Percentiles rank a stretch among this genome's conserved stretches.
Conservation (phyloP, 1,140 invertebrate species). For the Drusus annulatus region DNA sequence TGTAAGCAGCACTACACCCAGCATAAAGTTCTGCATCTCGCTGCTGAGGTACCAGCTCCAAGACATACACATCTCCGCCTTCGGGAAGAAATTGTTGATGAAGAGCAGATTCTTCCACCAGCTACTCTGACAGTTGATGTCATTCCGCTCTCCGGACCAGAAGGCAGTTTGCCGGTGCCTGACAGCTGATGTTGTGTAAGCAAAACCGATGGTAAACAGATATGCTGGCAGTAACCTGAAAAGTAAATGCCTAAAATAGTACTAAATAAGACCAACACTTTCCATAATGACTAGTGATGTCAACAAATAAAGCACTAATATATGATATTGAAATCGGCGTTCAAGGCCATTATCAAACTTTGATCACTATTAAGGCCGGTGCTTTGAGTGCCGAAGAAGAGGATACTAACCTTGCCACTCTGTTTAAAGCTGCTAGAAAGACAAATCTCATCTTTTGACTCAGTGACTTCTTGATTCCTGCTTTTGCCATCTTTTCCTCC, state of each 20-base stretch:
- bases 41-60: conserved; percentile 89
- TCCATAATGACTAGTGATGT: no score
- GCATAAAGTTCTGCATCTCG: conserved; percentile 85
- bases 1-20: conserved; percentile 67
- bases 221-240: conserved; percentile 72
- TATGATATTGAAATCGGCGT: no score
- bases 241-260: no score
- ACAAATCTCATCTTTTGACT: conserved; percentile 10
- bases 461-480: background rate
- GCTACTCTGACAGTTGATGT: conserved; percentile 71
- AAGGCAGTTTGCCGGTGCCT: conserved; percentile 69
- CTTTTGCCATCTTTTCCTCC: background rate
- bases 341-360: no score
- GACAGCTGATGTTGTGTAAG: conserved; percentile 70
- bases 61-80: conserved; percentile 77
- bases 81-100: conserved; percentile 75
- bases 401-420: conserved; percentile 27
- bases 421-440: conserved; percentile 1
- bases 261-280: no score
- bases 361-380: no score
- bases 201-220: conserved; percentile 69
- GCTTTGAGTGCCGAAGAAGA: no score
- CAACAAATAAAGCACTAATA: no score
- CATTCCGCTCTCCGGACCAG: conserved; percentile 68
- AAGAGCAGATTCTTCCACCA: conserved; percentile 79